Conservation (phyloP, 2,888 invertebrate species). For the Perizoma affinitatum region DNA sequence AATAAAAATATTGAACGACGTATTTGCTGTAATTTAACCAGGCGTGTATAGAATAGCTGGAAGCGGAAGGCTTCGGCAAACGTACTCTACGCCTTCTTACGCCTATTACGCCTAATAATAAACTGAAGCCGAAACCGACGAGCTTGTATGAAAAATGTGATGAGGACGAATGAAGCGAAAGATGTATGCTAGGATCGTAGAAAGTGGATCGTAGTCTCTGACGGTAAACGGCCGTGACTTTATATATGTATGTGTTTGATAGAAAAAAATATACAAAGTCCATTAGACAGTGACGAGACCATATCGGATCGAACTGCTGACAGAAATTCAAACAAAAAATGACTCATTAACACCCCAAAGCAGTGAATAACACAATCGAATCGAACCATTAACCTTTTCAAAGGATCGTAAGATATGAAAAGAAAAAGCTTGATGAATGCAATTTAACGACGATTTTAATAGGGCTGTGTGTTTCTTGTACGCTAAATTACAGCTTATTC, state of each 20-base stretch:
- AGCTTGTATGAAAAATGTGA: too few relatives aligned
- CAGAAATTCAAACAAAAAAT: slow-evolving; percentile 33
- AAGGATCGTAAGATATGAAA: slow-evolving; percentile 52
- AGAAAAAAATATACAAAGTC: slow-evolving; percentile 12
- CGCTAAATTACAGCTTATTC: slow-evolving; percentile 60
- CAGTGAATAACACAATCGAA: slow-evolving; percentile 47
- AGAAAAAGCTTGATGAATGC: slow-evolving; percentile 61
- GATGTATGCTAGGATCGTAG: too few relatives aligned
- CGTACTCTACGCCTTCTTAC: too few relatives aligned
- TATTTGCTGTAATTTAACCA: too few relatives aligned
- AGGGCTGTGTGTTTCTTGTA: slow-evolving; percentile 60
- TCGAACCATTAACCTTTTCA: slow-evolving; percentile 60
- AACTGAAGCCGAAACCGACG: too few relatives aligned
- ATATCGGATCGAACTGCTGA: slow-evolving; percentile 18
- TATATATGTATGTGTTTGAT: not conserved
- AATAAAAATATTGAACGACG: too few relatives aligned
- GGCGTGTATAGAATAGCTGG: too few relatives aligned
- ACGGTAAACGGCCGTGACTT: too few relatives aligned
- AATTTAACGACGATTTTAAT: slow-evolving; percentile 61
- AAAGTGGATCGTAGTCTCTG: too few relatives aligned
- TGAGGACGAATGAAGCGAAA: too few relatives aligned
- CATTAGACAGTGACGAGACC: slow-evolving; percentile 16
- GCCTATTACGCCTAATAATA: too few relatives aligned
- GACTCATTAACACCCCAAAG: slow-evolving; percentile 42
- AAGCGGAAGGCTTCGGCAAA: too few relatives aligned